Base-by-base conservation (phyloP, 1,140 invertebrate species). In the Neodiprion fabricii region DNA sequence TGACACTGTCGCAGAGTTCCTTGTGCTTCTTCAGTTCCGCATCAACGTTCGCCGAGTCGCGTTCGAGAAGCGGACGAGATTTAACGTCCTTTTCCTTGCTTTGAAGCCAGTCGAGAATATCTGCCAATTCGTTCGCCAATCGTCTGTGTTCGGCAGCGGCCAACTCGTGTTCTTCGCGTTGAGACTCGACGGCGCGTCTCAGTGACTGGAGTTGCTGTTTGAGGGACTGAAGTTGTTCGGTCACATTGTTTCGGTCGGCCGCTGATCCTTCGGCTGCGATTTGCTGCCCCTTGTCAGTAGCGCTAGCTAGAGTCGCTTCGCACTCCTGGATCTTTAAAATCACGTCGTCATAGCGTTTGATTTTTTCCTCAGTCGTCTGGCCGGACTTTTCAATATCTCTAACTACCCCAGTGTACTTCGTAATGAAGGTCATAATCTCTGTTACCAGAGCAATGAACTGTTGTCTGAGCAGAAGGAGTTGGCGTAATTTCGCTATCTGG, bases 241-340 rank as follows among this genome's bases (percentile, higher is more conserved):
- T 96, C 3, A 98, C 93, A 79, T 93, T 93, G 81, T 97, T 97
- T 76, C 94, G 91, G 82, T 98, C 96, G 17, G 94, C 93, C 0
- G 93, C 92, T 11, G 95, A 94, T 53, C 96, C 95, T 87, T 98
- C 97, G 1, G 93, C 92, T 9, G 95, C 95, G 40, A 98, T 97
- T 84, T 96, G 95, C 82, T 96, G 95, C 1, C 96, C 97, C 87
- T 97, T 98, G 80, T 98, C 96, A 23, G 92, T 93, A 0, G 96
- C 96, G 23, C 94, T 93, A 1, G 95, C 94, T 9, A 98, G 85
- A 10, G 94, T 89, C n/a, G 95, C 96, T 84, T 98, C 96, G 84
- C 94, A 96, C 81, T 96, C 94, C 86, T 96, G 95, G 67, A 96
- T 96, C 81, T 95, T 95, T 0, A 92, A 82, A 77, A 96, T 95